Evolutionary conservation across 2,113 vertebrate genomes (phyloP), one percentile per base, ranked within the genome.

Genomic region (Pterocles burchelli): DNA sequence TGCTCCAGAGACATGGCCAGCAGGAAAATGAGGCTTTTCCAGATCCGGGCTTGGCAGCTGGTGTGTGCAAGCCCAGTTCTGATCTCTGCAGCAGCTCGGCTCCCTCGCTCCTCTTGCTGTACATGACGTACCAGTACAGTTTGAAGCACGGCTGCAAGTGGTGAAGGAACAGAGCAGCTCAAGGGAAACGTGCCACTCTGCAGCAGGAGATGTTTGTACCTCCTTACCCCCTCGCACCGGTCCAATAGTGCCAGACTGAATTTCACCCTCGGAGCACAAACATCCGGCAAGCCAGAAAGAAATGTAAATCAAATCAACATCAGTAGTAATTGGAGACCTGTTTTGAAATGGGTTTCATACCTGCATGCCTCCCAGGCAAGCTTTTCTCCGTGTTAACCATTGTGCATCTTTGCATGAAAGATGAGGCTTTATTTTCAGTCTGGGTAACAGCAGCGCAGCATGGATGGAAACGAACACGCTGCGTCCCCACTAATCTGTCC

Each of bases 361-460:
- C 86, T 96, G 92, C 92, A 31, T 90, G 85, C 90, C 90, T 90
- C 48, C 33, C 76, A 88, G 92, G 93, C 88, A 92, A 90, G 91
- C 80, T 94, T 87, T 88, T 77, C 79, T 88, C 43, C 43, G 14
- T 62, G 68, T 97, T 97, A 96, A 95, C 93, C 81, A 93, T 62
- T 90, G 90, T 95, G 94, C 94, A 94, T 76, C 93, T 96, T 93
- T 90, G 85, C 88, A 92, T 97, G 87, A 95, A 94, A 87, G 95
- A 95, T 19, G 81, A 94, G 90, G 88, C 89, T 97, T 89, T 93
- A 91, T 95, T 95, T 95, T 36, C 81, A 75, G 91, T 16, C 79
- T 94, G 84, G 80, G 79, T 81, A 91, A 66, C 7, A 20, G 87
- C 82, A 81, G 86, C 43, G 1, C 83, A 57, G 95, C 81, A 49